Percentiles rank a stretch among this genome's conserved stretches.
Evolutionary conservation across 2,888 invertebrate species (phyloP).

Genomic region (Teleiodes luculella): DNA sequence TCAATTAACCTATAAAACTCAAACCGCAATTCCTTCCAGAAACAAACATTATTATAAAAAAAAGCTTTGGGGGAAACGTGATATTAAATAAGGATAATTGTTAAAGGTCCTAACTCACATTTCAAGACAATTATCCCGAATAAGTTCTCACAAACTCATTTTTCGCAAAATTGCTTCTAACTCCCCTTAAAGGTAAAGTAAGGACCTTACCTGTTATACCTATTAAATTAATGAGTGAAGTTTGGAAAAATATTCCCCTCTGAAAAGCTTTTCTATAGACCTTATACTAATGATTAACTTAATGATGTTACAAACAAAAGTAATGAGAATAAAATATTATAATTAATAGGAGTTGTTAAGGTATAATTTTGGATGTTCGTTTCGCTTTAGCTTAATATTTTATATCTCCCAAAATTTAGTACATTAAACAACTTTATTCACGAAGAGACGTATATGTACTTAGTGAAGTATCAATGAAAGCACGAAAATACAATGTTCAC

Average conservation of each 20-base stretch:
- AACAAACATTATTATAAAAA: not conserved
- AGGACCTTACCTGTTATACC: conserved; percentile 22
- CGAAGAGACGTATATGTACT: no score
- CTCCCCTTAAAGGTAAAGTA: conserved; percentile 29
- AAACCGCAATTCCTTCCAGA: not conserved
- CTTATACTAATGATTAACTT: no score
- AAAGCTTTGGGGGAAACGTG: conserved; percentile 19
- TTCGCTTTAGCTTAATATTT: no score
- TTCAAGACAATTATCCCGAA: conserved; percentile 47
- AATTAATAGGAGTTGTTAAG: no score
- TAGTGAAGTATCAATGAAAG: no score
- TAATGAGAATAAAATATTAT: no score
- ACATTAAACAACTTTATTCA: no score
- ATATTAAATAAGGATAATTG: conserved; percentile 31
- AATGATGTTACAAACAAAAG: no score
- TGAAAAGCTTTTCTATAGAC: not conserved
- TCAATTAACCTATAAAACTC: not conserved
- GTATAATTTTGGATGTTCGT: no score
- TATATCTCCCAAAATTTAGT: no score
- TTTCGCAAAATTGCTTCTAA: conserved; percentile 38
- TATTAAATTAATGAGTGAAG: conserved; percentile 49
- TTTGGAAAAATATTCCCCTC: conserved; percentile 28
- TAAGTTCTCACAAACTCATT: conserved; percentile 48
- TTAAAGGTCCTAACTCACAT: conserved; percentile 37
- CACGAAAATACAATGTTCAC: no score